phyloP scores from a whole-genome alignment of 1,140 invertebrate species.

The Ladona fulva region DNA sequence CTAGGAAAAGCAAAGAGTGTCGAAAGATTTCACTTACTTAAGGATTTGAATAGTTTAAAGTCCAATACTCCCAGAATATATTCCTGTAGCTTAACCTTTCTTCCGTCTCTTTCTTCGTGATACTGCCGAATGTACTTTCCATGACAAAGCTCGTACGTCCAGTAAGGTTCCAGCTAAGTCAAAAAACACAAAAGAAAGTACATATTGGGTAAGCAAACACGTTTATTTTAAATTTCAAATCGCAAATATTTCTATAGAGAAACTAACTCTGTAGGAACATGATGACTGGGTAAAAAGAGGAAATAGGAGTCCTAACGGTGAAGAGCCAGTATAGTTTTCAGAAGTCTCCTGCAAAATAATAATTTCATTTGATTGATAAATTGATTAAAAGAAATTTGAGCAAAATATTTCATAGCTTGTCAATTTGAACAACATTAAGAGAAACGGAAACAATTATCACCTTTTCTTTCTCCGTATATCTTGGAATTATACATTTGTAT shows the following conservation, averaged over 20 bases:
- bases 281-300: slow-evolving; percentile 59
- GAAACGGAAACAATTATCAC: slow-evolving; percentile 20
- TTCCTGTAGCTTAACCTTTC: slow-evolving; percentile 69
- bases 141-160: slow-evolving; percentile 97
- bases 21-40: neutral
- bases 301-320: slow-evolving; percentile 64
- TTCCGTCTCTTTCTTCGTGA: slow-evolving; percentile 88
- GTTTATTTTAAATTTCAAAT: slow-evolving; percentile 14
- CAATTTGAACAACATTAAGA: too few relatives aligned
- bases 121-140: slow-evolving; percentile 84
- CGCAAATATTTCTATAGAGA: neutral
- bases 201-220: slow-evolving; percentile 12
- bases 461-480: slow-evolving; percentile 46
- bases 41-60: neutral
- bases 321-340: slow-evolving; percentile 56
- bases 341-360: slow-evolving; percentile 34
- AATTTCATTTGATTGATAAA: neutral
- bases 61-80: slow-evolving; percentile 55
- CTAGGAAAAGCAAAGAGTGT: too few relatives aligned
- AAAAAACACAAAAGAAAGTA: slow-evolving; percentile 21
- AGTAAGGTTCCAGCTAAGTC: slow-evolving; percentile 78
- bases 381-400: neutral
- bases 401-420: too few relatives aligned
- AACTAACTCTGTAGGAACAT: slow-evolving; percentile 68
- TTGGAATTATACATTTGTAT: slow-evolving; percentile 62